A percentile compares a stretch with the other conserved stretches of the same genome.
phyloP scores from a whole-genome alignment of 2,797 vertebrate species.

The Pyrocephalus nanus region DNA sequence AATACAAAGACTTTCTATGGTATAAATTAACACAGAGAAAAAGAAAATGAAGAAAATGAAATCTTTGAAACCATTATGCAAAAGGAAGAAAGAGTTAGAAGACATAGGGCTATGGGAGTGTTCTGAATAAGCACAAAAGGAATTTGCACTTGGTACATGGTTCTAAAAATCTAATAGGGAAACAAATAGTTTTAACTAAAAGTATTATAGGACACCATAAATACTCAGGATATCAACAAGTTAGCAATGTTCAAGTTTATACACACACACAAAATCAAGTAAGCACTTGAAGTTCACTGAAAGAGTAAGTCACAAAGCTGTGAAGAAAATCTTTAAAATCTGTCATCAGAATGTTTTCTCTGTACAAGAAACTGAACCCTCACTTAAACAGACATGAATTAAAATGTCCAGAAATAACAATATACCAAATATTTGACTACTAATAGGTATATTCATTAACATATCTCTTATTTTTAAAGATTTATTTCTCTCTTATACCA shows the following conservation, averaged over 20 bases:
- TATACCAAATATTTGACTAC: not conserved
- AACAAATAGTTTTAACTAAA: not conserved
- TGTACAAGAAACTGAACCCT: not conserved
- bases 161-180: not conserved
- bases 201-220: not conserved
- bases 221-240: not conserved
- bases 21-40: not conserved
- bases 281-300: not conserved
- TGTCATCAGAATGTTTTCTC: not conserved
- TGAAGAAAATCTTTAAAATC: not conserved
- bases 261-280: not conserved
- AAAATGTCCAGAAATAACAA: not conserved
- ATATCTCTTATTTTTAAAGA: not conserved
- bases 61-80: not conserved
- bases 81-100: not conserved
- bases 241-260: not conserved
- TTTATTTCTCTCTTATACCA: too few relatives aligned
- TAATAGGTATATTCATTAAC: not conserved
- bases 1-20: not conserved
- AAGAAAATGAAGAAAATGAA: not conserved
- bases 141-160: not conserved
- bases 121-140: not conserved
- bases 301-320: not conserved
- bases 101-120: not conserved
- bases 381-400: not conserved